phyloP scores from a whole-genome alignment of 2,797 vertebrate species.

The Geotrypetes seraphini region DNA sequence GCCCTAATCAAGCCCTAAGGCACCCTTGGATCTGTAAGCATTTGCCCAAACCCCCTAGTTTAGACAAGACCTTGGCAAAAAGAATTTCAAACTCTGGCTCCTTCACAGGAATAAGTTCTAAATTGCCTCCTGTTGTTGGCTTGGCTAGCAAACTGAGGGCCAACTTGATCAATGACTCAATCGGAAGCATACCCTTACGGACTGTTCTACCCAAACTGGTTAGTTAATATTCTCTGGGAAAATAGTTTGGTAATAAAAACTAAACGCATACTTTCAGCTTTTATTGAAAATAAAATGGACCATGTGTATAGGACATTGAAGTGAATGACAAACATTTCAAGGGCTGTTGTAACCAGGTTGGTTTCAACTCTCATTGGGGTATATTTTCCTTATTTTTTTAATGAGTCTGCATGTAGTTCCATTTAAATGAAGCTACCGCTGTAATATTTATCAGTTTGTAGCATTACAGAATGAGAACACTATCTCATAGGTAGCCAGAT shows the following conservation, averaged over 20 bases:
- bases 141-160: slow-evolving; percentile 82
- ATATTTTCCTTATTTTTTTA: slow-evolving; percentile 28
- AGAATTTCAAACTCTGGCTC: slow-evolving; percentile 64
- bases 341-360: slow-evolving; percentile 48
- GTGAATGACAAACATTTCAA: slow-evolving; percentile 38
- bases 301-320: too few relatives aligned
- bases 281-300: too few relatives aligned
- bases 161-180: slow-evolving; percentile 74
- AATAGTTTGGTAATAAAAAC: not conserved
- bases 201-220: slow-evolving; percentile 92
- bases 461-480: too few relatives aligned
- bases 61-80: slow-evolving; percentile 68
- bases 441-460: too few relatives aligned
- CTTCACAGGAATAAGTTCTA: slow-evolving; percentile 81
- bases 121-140: slow-evolving; percentile 66
- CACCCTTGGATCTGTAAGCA: slow-evolving; percentile 90
- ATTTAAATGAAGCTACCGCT: too few relatives aligned
- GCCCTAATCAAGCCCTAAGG: slow-evolving; percentile 78
- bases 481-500: too few relatives aligned
- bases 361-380: slow-evolving; percentile 32
- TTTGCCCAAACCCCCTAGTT: slow-evolving; percentile 59
- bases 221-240: slow-evolving; percentile 48
- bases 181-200: slow-evolving; percentile 75
- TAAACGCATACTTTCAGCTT: slow-evolving; percentile 30
- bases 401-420: slow-evolving; percentile 32